A percentile compares a stretch with the other conserved stretches of the same genome.
These are phyloP conservation scores for Syngnathus scovelli DNA, from an alignment of 2,113 vertebrate species.

Conservation along the genomic window DNA sequence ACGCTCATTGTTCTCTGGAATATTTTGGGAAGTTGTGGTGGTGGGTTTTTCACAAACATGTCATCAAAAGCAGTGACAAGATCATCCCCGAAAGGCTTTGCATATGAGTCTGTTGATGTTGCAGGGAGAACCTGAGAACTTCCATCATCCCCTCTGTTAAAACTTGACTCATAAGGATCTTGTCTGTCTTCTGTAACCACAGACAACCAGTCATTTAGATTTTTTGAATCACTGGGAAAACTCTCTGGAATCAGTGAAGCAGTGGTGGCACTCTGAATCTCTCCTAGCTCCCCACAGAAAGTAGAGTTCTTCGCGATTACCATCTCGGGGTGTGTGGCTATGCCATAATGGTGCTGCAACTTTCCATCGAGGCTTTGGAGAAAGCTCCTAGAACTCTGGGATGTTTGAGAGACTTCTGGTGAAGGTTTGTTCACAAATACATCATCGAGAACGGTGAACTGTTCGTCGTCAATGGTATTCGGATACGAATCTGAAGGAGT, in stretches of 20 bases:
- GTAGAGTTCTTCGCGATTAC: not conserved
- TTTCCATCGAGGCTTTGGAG: not conserved
- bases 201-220: not conserved
- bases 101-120: not conserved
- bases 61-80: not conserved
- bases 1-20: conserved; percentile 1
- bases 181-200: not conserved
- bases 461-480: not conserved
- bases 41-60: not conserved
- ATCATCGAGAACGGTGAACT: not conserved
- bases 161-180: not conserved
- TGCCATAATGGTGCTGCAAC: not conserved
- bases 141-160: not conserved
- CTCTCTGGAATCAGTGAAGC: not conserved
- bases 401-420: not conserved
- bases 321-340: not conserved
- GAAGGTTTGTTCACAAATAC: not conserved
- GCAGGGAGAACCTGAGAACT: not conserved
- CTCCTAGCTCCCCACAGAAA: not conserved
- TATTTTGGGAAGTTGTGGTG: not conserved
- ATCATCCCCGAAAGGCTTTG: not conserved
- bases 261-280: not conserved
- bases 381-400: not conserved
- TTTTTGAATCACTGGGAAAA: not conserved
- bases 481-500: not conserved